phyloP scores from a whole-genome alignment of 1,140 invertebrate genomes.

The Aphelinus certus region DNA sequence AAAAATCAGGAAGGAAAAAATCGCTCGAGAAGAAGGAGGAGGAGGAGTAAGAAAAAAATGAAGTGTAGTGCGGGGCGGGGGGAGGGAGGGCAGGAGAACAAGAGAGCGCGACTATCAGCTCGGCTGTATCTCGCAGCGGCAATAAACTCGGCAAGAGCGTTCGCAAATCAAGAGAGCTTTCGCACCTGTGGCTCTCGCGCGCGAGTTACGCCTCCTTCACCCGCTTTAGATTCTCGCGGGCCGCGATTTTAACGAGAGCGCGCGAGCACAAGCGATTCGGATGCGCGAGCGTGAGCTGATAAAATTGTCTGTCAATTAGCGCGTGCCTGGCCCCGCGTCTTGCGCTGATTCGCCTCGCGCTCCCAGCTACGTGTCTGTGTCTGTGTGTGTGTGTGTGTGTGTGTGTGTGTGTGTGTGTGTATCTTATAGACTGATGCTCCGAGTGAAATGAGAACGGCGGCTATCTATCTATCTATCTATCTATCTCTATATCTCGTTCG shows the following conservation, averaged over 20 bases:
- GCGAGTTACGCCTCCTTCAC: constrained; percentile 32
- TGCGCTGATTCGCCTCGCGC: background rate
- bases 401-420: no score
- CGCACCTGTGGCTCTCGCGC: constrained; percentile 24
- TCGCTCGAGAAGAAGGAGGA: background rate
- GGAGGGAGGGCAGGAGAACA: constrained; percentile 1
- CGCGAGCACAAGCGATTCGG: background rate
- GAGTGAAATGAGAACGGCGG: no score
- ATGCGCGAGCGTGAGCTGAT: background rate
- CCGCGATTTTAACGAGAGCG: constrained; percentile 15
- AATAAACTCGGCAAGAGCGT: constrained; percentile 33
- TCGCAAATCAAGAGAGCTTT: constrained; percentile 26
- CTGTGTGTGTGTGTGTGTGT: no score
- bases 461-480: no score
- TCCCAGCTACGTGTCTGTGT: background rate
- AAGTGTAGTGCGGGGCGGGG: no score
- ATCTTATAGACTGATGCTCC: no score
- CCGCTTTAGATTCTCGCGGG: background rate
- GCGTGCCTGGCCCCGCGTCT: background rate
- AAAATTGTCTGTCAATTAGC: constrained; percentile 34
- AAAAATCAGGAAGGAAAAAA: background rate
- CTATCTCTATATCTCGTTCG: no score
- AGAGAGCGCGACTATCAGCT: constrained; percentile 30
- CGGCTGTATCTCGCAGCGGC: constrained; percentile 14
- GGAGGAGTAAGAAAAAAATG: background rate